Evolutionary conservation across 2,113 vertebrate genomes (phyloP), one percentile per base, ranked within the genome.

Genomic region (Cygnus buccinator): DNA sequence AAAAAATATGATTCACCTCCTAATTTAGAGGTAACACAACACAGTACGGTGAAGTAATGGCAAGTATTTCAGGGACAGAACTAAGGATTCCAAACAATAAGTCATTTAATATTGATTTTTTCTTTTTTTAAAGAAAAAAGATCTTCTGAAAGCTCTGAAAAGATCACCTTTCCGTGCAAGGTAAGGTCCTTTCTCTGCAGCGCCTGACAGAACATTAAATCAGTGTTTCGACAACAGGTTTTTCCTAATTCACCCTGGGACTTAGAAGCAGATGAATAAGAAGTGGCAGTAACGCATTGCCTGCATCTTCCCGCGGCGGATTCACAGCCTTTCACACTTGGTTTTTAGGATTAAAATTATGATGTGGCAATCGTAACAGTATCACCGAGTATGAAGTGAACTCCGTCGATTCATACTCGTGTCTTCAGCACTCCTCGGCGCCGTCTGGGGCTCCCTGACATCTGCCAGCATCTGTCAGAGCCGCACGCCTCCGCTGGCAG

Each of bases 41-140:
- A 65, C 37, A 23, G 71, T 9, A 21, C 58, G 11, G 70, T 1
- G 1, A 52, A 75, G 61, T 5, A 61, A 29, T 3, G 26, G 8
- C 23, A 9, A 0, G 0, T 65, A 73, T 57, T 54, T 43, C 29
- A 15, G 37, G 35, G 19, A 52, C 23, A 41, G 29, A 50, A 50
- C 23, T 72, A 28, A 72, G 50, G 25, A 4, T 18, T n/a, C 48
- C 48, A 17, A 11, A 15, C 18, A 70, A 46, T 7, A n/a, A 79
- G 2, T 52, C 43, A 80, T 7, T 41, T 13, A 76, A 65, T 10
- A 86, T 0, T 0, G 0, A 33, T 44, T 62, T 89, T 39, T 46
- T 11, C 13, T 3, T 54, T 39, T 46, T 11, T 14, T 3, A 17
- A 74, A 58, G 50, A 54, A 77, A 44, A 75, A 41, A 26, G 63